Evolutionary conservation across 2,888 invertebrate species (phyloP), one percentile per base, ranked within the genome.

Genomic region (Drosophila buzzatii): DNA sequence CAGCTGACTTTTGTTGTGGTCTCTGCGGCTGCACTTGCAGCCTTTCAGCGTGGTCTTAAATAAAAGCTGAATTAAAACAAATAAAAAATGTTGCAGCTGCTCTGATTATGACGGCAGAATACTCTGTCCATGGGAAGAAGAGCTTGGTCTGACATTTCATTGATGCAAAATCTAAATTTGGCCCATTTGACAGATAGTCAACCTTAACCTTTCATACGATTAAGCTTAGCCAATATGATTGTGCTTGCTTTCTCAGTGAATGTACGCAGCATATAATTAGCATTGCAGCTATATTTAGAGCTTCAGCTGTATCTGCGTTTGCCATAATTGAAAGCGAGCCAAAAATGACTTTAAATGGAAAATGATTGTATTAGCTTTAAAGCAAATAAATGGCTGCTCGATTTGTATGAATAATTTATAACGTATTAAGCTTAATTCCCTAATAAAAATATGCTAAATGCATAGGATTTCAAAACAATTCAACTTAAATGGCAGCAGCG

Each of bases 31-130:
- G 68, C 64, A 72, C 67, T 73, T 65, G 67, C 56, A 63, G 68
- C 73, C 73, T 73, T 72, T 70, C 67, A 67, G 42, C 65, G 27
- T 59, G 42, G 59, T 53, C 37, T 70, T 53, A 58, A 77, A 81
- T 70, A 74, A 70, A 51, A 62, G 64, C 35, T 20, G 35, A 56
- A 74, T 72, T 76, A 79, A 81, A 73, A 55, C 44, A 39, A 33
- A 23, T 39, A 23, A 68, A 23, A 23, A 37, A 6, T 5, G 37
- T 14, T 31, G 8, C 14, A 23, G 5, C 3, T 16, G 14, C n/a
- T 4, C 18, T 20, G n/a, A 23, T 23, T 7, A 12, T 14, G 55
- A 27, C 12, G 12, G 16, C 14, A 4, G n/a, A 9, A 39, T 47
- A 55, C 39, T 39, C 55, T 45, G 27, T 10, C 14, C 9, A 16